Evolutionary conservation across 2,888 invertebrate species (phyloP).

Genomic region (Choreutis nemorana): DNA sequence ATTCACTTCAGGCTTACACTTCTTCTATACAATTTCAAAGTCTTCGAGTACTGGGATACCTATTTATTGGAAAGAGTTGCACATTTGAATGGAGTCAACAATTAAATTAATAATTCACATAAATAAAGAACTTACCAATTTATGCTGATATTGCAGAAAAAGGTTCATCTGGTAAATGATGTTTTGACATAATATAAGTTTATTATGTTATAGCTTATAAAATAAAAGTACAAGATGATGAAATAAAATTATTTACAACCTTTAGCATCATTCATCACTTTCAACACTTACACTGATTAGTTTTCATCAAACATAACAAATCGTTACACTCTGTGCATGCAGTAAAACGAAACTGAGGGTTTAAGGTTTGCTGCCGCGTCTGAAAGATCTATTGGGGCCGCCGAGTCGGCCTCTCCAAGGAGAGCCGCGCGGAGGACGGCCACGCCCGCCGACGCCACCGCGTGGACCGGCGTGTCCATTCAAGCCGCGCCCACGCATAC

Average conservation of each 20-base stretch:
- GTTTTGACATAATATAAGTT: conserved; percentile 43
- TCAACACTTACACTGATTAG: conserved; percentile 37
- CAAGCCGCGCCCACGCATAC: conserved; percentile 29
- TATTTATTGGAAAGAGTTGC: too few relatives aligned
- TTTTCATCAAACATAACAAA: conserved; percentile 26
- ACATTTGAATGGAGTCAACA: conserved; percentile 18
- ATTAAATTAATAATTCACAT: conserved; percentile 22
- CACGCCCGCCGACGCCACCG: too few relatives aligned
- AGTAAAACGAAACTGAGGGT: conserved; percentile 45
- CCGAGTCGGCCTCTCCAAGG: conserved; percentile 36
- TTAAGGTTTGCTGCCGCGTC: conserved; percentile 47
- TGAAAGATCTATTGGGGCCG: conserved; percentile 37
- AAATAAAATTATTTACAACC: conserved; percentile 57
- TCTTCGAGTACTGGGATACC: too few relatives aligned
- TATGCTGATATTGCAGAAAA: conserved; percentile 8
- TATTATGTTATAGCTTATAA: conserved; percentile 47
- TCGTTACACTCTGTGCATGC: conserved; percentile 29
- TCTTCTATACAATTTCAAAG: too few relatives aligned
- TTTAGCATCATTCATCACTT: conserved; percentile 37
- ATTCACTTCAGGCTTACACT: too few relatives aligned
- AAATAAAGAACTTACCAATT: conserved; percentile 43
- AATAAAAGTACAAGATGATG: conserved; percentile 52
- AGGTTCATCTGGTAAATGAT: conserved; percentile 26
- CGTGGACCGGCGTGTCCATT: conserved; percentile 19
- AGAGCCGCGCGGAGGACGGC: conserved; percentile 28